A percentile compares a stretch with the other conserved stretches of the same genome.
Evolutionary conservation across 2,888 invertebrate genomes (phyloP).

Genomic region (Folsomia manolachei): DNA sequence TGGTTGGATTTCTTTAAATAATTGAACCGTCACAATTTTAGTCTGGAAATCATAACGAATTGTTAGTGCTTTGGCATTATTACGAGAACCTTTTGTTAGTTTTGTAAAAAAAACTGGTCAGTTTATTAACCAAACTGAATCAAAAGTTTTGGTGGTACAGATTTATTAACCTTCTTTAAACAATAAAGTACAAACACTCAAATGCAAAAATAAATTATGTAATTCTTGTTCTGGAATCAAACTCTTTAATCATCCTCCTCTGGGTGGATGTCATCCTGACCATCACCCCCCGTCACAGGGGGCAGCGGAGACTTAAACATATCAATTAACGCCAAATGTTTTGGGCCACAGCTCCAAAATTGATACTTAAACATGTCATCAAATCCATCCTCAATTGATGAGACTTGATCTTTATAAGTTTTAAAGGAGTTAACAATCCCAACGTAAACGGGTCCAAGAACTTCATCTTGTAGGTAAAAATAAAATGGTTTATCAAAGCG

Average conservation of each 20-base stretch:
- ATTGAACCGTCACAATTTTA: too few relatives aligned
- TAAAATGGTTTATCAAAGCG: slow-evolving; percentile 44
- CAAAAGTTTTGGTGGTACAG: too few relatives aligned
- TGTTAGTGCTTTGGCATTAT: too few relatives aligned
- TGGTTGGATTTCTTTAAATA: too few relatives aligned
- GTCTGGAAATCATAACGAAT: too few relatives aligned
- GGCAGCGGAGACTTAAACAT: slow-evolving; percentile 12
- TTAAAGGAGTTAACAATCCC: slow-evolving; percentile 44
- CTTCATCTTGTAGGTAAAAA: slow-evolving; percentile 43
- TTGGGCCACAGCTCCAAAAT: slow-evolving; percentile 46
- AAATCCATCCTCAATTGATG: slow-evolving; percentile 36
- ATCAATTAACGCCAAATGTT: slow-evolving; percentile 33
- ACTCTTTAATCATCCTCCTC: not conserved
- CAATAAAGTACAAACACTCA: too few relatives aligned
- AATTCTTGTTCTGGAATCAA: not conserved
- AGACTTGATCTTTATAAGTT: slow-evolving; percentile 37
- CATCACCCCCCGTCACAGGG: too few relatives aligned
- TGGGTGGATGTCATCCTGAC: not conserved
- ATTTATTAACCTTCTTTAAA: too few relatives aligned
- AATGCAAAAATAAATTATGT: not conserved
- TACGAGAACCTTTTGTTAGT: too few relatives aligned
- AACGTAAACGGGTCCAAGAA: slow-evolving; percentile 44
- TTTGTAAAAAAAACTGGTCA: too few relatives aligned
- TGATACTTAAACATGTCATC: slow-evolving; percentile 44
- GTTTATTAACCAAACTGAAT: too few relatives aligned